Percentiles rank a stretch among this genome's conserved stretches.
Conservation (phyloP, 2,888 invertebrate species). For the Eustalomyia histrio region DNA sequence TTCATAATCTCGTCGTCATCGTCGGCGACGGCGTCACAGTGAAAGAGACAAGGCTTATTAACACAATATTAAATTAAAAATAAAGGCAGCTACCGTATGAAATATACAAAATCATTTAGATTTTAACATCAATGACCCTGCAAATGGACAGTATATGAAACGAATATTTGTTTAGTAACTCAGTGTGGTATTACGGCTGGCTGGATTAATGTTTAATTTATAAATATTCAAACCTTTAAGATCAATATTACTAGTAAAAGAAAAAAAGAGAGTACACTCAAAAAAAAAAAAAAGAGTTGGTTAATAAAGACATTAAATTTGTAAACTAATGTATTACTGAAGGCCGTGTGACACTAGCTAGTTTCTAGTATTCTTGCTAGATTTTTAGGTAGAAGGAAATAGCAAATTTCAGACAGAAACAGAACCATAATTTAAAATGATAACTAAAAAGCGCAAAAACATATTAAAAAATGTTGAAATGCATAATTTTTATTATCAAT, state of each 20-base stretch:
- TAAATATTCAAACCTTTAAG: constrained; percentile 39
- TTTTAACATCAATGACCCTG: constrained; percentile 53
- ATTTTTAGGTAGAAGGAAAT: no score
- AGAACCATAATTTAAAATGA: no score
- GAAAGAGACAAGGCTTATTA: constrained; percentile 27
- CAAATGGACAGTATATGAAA: constrained; percentile 20
- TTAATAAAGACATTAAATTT: neutral
- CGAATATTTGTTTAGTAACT: constrained; percentile 44
- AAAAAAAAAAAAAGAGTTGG: neutral
- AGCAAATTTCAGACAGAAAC: no score
- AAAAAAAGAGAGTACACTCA: neutral
- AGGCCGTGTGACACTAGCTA: no score
- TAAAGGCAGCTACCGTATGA: constrained; percentile 27
- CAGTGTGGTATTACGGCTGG: constrained; percentile 51
- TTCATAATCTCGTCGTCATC: neutral
- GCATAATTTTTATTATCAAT: no score
- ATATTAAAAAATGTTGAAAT: no score
- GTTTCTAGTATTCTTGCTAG: no score
- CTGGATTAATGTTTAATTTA: constrained; percentile 26
- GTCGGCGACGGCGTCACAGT: neutral
- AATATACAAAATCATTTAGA: constrained; percentile 15
- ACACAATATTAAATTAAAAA: constrained; percentile 12
- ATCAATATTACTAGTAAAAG: neutral
- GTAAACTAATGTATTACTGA: no score
- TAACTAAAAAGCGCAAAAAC: no score